Evolutionary conservation across 2,113 vertebrate genomes (phyloP).

Genomic region (Phrynocephalus versicolor): DNA sequence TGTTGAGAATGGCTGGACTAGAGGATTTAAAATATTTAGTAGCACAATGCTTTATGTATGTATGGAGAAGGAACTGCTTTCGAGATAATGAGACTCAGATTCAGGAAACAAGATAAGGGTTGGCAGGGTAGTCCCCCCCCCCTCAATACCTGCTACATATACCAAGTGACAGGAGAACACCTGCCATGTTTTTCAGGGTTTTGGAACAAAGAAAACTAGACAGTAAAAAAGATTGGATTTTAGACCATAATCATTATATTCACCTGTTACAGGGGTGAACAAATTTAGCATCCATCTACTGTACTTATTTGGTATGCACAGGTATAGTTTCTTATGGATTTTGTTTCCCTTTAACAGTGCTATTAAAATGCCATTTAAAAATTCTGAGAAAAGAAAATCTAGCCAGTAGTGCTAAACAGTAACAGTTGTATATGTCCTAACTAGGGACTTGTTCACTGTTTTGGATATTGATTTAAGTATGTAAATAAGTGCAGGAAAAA

Average conservation of each 20-base stretch:
- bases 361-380: conserved; percentile 1
- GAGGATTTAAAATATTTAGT: too few species aligned
- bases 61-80: too few species aligned
- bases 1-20: too few species aligned
- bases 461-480: background rate
- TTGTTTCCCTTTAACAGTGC: background rate
- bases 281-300: background rate
- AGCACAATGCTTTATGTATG: too few species aligned
- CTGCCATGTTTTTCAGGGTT: background rate
- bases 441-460: background rate
- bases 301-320: background rate
- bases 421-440: background rate
- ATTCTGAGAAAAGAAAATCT: background rate
- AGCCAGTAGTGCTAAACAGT: background rate
- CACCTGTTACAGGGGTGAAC: background rate
- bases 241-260: background rate
- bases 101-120: too few species aligned
- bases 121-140: too few species aligned
- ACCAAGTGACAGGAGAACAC: background rate
- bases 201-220: background rate
- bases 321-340: background rate
- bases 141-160: background rate
- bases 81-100: too few species aligned
- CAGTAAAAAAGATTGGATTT: background rate
- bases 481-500: background rate